These are phyloP conservation scores for Drosophila dunni DNA, from an alignment of 1,140 invertebrate species.

Conservation along the genomic window DNA sequence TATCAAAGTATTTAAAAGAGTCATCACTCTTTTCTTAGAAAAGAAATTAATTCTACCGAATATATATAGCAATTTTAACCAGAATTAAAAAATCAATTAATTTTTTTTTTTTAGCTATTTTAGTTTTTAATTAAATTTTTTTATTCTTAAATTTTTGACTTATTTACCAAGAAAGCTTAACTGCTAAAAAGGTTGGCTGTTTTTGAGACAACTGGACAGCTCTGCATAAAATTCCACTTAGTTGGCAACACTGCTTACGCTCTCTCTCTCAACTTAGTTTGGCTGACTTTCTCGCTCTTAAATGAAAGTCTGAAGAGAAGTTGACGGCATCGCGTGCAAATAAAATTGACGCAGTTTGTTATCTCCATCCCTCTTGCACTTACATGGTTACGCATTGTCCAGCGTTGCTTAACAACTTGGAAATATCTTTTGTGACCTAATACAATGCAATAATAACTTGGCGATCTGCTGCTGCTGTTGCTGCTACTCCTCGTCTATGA, in stretches of 20 bases:
- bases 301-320: neutral
- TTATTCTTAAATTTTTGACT: too few species aligned
- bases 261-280: neutral
- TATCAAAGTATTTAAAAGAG: too few species aligned
- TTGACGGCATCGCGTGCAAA: slow-evolving; percentile 13
- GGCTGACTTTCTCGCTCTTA: neutral
- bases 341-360: neutral
- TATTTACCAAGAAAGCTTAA: too few species aligned
- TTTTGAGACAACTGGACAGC: too few species aligned
- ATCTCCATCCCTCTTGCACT: neutral
- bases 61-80: too few species aligned
- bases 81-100: too few species aligned
- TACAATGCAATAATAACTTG: neutral
- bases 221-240: too few species aligned
- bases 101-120: too few species aligned
- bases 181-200: too few species aligned
- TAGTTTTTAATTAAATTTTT: too few species aligned
- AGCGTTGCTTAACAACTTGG: slow-evolving; percentile 10
- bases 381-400: neutral
- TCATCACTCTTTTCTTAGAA: too few species aligned
- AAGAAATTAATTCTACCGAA: too few species aligned
- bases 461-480: slow-evolving; percentile 1
- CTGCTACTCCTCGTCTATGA: slow-evolving; percentile 16
- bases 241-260: neutral
- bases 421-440: slow-evolving; percentile 7